Conservation (phyloP, 2,113 vertebrate genomes). For the Erythrolamprus reginae region DNA sequence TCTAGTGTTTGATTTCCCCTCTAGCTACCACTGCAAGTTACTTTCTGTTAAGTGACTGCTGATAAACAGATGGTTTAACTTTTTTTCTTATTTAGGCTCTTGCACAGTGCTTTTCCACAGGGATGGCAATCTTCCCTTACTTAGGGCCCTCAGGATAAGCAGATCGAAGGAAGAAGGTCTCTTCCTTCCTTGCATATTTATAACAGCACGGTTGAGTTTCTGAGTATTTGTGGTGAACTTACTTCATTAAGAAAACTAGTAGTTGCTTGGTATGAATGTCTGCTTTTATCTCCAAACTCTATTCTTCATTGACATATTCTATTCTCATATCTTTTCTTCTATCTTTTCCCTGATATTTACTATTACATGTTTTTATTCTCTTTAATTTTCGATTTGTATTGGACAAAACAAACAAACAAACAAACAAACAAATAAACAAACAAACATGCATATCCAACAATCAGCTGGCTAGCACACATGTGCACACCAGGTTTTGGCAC, state of each 20-base stretch:
- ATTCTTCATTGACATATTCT: too few relatives aligned
- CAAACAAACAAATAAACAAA: too few relatives aligned
- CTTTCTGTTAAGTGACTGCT: constrained; percentile 61
- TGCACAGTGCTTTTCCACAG: constrained; percentile 30
- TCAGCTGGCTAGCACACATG: too few relatives aligned
- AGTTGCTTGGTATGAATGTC: constrained; percentile 43
- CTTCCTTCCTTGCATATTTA: constrained; percentile 14
- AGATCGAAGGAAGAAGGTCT: constrained; percentile 32
- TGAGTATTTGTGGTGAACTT: constrained; percentile 35
- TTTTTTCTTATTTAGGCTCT: constrained; percentile 16
- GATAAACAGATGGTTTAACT: constrained; percentile 52
- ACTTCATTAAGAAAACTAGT: constrained; percentile 42
- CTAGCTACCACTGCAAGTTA: constrained; percentile 51
- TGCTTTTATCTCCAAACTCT: constrained; percentile 49
- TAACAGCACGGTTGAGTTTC: constrained; percentile 30
- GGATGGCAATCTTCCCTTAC: constrained; percentile 21
- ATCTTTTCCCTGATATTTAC: too few relatives aligned
- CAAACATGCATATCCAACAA: too few relatives aligned
- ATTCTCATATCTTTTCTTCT: too few relatives aligned
- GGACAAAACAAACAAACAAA: too few relatives aligned
- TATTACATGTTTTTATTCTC: too few relatives aligned
- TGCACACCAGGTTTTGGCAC: too few relatives aligned
- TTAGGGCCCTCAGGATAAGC: constrained; percentile 42
- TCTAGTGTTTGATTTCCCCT: constrained; percentile 66
- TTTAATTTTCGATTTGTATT: too few relatives aligned